Evolutionary conservation across 2,113 vertebrate species (phyloP), one percentile per base, ranked within the genome.

Genomic region (Phrynosoma blainvillii): DNA sequence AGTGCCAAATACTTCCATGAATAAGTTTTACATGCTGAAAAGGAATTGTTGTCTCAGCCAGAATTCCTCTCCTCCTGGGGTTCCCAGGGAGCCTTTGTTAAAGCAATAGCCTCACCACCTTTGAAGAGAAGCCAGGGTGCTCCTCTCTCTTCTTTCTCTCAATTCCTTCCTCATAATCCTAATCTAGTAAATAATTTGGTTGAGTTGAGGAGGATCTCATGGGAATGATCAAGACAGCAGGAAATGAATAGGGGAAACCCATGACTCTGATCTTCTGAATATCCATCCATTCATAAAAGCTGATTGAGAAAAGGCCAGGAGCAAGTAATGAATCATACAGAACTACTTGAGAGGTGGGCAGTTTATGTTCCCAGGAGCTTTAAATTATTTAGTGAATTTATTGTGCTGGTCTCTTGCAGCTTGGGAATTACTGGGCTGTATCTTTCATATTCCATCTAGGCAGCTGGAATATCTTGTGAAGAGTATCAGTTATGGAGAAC

Each of bases 1-100:
- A 54, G 18, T 84, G 47, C 68, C 82, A 84, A 71, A 56, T 40
- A 1, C 9, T 84, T 84, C 30, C 68, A 73, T 32, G 27, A 73
- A 84, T 84, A 32, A 40, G 40, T 36, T 23, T 82, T 30, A 25
- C 47, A 23, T 84, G 82, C 20, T 84, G 68, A 36, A 73, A 84
- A 6, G 82, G 82, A 73, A 73, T 30, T 65, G 47, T 56, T 74
- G n/a, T n/a, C 18, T 84, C n/a, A 84, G 70, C 82, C 68, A 84
- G 47, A 54, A 74, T 56, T 68, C 66, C 66, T 68, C 66, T 81
- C 56, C 66, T 42, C 68, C 68, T 62, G 68, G 54, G 25, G 16
- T 87, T 87, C 52, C 77, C 85, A 80, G n/a, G 77, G 40, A 87
- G 25, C 68, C 52, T 40, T 59, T 73, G 77, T 21, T 56, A 77